These are phyloP conservation scores for Pipistrellus pygmaeus DNA, from an alignment of 2,797 vertebrate genomes.

Conservation along the genomic window DNA sequence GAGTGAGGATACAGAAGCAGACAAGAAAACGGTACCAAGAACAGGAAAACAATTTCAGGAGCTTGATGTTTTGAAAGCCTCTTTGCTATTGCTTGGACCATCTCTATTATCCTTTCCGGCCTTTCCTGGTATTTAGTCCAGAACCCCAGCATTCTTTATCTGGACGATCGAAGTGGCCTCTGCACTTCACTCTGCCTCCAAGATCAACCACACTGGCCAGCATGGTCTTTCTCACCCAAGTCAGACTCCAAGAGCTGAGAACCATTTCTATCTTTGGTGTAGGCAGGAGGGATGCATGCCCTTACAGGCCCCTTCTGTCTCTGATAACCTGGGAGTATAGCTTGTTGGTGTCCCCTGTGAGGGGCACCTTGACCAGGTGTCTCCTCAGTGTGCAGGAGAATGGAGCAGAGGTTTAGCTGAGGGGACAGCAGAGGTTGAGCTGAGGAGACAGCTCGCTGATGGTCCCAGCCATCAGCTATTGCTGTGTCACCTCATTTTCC, in stretches of 20 bases:
- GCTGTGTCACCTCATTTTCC: too few species aligned
- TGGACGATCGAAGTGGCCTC: too few species aligned
- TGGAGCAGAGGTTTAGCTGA: background rate
- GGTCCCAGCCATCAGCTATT: too few species aligned
- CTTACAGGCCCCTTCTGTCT: background rate
- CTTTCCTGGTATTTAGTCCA: background rate
- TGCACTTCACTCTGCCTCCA: fast-evolving
- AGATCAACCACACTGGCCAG: background rate
- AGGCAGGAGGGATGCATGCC: fast-evolving
- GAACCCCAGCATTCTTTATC: background rate
- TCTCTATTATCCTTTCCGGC: background rate
- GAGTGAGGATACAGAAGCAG: background rate
- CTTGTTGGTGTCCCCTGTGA: background rate
- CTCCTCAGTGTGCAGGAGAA: too few species aligned
- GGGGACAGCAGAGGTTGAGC: background rate
- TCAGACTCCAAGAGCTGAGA: background rate
- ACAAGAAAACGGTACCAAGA: background rate
- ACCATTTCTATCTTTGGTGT: background rate
- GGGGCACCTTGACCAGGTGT: fast-evolving
- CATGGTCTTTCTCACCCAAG: background rate
- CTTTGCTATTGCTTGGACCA: background rate
- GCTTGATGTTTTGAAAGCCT: background rate
- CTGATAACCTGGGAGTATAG: background rate
- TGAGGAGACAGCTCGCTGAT: too few species aligned
- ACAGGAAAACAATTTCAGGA: background rate